Conservation (phyloP, 2,888 invertebrate species). For the Oasisia sp. region DNA sequence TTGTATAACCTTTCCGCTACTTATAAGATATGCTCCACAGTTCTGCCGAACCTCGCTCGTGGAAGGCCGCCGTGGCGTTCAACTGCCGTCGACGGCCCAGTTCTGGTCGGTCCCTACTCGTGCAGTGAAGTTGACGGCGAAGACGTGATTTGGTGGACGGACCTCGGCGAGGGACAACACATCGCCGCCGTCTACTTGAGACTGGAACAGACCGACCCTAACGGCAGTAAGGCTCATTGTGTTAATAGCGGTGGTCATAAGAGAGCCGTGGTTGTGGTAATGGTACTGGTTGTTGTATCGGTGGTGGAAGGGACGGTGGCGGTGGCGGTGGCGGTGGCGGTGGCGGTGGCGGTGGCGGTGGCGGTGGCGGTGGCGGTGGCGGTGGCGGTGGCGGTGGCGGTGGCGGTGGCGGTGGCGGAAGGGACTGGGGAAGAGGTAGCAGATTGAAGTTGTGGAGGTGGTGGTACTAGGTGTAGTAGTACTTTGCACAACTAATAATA, state of each 20-base stretch:
- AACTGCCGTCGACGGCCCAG: background rate
- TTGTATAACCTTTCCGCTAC: too few species aligned
- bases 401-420: too few species aligned
- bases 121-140: background rate
- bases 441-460: too few species aligned
- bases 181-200: constrained; percentile 6
- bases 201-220: background rate
- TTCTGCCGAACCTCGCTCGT: background rate
- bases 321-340: background rate
- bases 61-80: background rate
- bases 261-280: background rate
- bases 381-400: too few species aligned
- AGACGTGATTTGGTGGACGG: background rate
- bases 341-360: too few species aligned
- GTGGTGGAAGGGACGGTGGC: background rate
- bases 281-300: background rate
- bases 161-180: background rate
- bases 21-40: background rate
- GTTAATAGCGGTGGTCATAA: too few species aligned
- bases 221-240: background rate
- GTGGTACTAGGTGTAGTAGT: too few species aligned
- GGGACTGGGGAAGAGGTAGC: too few species aligned
- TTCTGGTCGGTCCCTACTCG: background rate
- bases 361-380: too few species aligned
- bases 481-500: too few species aligned